These are phyloP conservation scores for Pseudomyrmex flavicornis DNA, from an alignment of 1,140 invertebrate genomes.

Conservation along the genomic window DNA sequence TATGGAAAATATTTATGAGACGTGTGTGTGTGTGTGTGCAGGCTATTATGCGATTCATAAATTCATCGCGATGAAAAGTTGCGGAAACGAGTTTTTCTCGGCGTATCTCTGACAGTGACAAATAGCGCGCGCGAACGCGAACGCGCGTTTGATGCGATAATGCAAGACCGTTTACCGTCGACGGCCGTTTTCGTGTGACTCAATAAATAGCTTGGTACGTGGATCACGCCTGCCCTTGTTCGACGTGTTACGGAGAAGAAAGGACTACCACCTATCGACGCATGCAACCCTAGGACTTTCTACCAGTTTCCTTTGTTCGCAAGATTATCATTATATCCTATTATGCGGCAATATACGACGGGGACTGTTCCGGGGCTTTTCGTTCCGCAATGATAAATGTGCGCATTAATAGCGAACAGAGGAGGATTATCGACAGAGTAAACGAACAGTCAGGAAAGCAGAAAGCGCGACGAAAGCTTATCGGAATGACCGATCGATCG, in stretches of 20 bases:
- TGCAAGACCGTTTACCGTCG: neutral
- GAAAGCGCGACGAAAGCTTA: constrained; percentile 62
- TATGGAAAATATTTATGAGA: neutral
- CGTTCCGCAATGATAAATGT: constrained; percentile 32
- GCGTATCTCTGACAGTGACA: neutral
- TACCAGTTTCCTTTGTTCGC: constrained; percentile 84
- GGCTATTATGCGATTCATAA: neutral
- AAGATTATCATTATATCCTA: constrained; percentile 82
- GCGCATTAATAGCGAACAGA: constrained; percentile 71
- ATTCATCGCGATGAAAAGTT: neutral
- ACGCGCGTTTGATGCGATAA: neutral
- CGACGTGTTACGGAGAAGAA: constrained; percentile 65
- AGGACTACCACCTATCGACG: constrained; percentile 76
- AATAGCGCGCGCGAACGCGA: neutral
- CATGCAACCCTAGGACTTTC: constrained; percentile 83
- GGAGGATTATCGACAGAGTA: constrained; percentile 77
- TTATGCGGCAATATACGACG: constrained; percentile 71
- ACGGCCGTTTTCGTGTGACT: too few species aligned
- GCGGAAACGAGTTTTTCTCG: neutral
- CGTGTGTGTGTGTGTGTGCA: neutral
- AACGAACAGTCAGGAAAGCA: constrained; percentile 79
- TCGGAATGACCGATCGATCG: constrained; percentile 43
- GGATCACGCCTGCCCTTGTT: constrained; percentile 68
- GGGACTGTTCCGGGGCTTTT: constrained; percentile 41
- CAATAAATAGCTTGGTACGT: neutral